Conservation (phyloP, 2,113 vertebrate species). For the Pelusios castaneus region DNA sequence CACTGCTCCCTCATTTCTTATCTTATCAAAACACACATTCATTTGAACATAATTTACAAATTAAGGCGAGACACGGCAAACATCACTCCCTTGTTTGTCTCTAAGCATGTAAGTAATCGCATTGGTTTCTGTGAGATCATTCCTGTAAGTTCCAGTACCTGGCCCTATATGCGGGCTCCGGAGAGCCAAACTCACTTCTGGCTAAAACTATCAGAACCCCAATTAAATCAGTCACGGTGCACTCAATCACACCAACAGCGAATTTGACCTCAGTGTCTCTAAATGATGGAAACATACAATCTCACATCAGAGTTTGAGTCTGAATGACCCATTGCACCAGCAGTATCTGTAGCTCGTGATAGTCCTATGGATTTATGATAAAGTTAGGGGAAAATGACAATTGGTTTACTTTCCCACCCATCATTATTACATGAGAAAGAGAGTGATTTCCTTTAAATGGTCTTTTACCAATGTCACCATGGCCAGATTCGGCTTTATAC, state of each 20-base stretch:
- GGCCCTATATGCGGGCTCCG: neutral
- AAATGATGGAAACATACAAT: conserved; percentile 18
- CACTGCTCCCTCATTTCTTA: conserved; percentile 23
- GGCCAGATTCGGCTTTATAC: neutral
- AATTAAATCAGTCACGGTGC: neutral
- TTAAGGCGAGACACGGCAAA: conserved; percentile 43
- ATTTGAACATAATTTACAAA: conserved; percentile 51
- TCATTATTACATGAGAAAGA: conserved; percentile 68
- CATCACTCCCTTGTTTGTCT: conserved; percentile 3
- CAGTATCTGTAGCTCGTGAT: conserved; percentile 49
- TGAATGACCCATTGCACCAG: conserved; percentile 42
- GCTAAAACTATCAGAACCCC: conserved; percentile 22
- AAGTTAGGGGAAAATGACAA: conserved; percentile 48
- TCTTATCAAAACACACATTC: conserved; percentile 4
- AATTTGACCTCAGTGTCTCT: neutral
- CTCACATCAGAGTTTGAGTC: conserved; percentile 40
- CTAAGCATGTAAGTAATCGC: neutral
- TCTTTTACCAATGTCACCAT: conserved; percentile 43
- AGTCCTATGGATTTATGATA: conserved; percentile 64
- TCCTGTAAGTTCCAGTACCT: neutral
- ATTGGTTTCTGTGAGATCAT: conserved; percentile 3
- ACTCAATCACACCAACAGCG: neutral
- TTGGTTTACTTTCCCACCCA: conserved; percentile 56
- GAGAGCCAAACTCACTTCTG: neutral
- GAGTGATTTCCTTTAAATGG: conserved; percentile 46